Evolutionary conservation across 1,140 invertebrate species (phyloP), one percentile per base, ranked within the genome.

Genomic region (Odontomachus brunneus): DNA sequence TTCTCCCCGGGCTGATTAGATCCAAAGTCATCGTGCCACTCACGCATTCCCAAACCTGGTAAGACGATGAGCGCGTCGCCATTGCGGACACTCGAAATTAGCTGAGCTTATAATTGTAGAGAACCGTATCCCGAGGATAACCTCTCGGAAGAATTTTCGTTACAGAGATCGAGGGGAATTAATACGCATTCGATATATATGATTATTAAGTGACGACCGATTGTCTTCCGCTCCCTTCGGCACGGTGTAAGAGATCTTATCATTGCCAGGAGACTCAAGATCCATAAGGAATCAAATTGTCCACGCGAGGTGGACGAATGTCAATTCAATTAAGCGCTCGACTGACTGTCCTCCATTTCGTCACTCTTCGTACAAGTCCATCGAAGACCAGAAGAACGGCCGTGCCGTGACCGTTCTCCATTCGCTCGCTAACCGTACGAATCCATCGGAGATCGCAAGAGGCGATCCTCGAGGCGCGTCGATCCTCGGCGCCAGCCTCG

Each of bases 401-500:
- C 38, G 0, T 44, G n/a, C n/a, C 38, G 38, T 44, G 38, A 44
- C 9, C 9, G 38, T 44, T 44, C 38, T 44, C 38, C 38, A 44
- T 11, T 7, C 38, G 38, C 38, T 44, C 38, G 38, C 38, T 44
- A 44, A 44, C 4, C 33, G 15, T n/a, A 48, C 38, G 12, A 49
- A 69, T 33, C 29, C 3, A 15, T 55, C 72, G 51, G 53, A 76
- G 75, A 33, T 5, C 29, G 29, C 29, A 33, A 33, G 29, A 5
- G 5, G 29, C 29, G 29, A 33, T 33, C 29, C 29, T 33, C 29
- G 29, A 33, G 29, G 29, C 5, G 29, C 75, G 71, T 63, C 19
- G 72, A 83, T 75, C 81, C 38, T 83, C 62, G 48, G 11, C 55
- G 55, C 60, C 12, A 0, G 33, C 33, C 60, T 29, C 60, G 19